Percentiles rank a stretch among this genome's conserved stretches.
These are phyloP conservation scores for Camponotus vicinus DNA, from an alignment of 1,140 invertebrate genomes.

Conservation along the genomic window DNA sequence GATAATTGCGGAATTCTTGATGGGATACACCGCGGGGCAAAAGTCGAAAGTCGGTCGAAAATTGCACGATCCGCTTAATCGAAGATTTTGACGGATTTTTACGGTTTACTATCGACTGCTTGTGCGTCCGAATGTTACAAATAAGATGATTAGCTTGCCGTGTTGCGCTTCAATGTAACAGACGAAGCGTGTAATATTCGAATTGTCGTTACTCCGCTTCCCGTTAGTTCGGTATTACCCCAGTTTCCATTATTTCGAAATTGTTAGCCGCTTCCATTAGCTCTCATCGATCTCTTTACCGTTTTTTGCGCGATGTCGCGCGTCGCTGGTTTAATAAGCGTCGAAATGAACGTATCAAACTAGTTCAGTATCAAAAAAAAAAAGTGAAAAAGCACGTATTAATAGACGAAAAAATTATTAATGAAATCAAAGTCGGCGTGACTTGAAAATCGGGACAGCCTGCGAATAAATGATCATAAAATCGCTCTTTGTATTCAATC, in stretches of 20 bases:
- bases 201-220: constrained; percentile 24
- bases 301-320: constrained; percentile 7
- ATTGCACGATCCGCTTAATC: neutral
- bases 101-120: neutral
- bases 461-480: neutral
- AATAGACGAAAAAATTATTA: neutral
- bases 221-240: constrained; percentile 39
- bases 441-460: neutral
- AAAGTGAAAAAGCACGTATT: neutral
- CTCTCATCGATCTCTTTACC: constrained; percentile 1
- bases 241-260: constrained; percentile 38
- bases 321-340: constrained; percentile 11
- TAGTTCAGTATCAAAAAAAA: neutral
- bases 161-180: constrained; percentile 32
- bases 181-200: neutral
- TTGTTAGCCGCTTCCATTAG: constrained; percentile 24
- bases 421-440: neutral
- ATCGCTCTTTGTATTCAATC: neutral
- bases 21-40: neutral
- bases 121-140: constrained; percentile 28
- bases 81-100: constrained; percentile 1
- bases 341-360: neutral
- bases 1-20: neutral
- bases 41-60: constrained; percentile 2
- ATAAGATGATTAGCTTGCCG: constrained; percentile 51